phyloP scores from a whole-genome alignment of 2,113 vertebrate species.

The Paradoxurus hermaphroditus region DNA sequence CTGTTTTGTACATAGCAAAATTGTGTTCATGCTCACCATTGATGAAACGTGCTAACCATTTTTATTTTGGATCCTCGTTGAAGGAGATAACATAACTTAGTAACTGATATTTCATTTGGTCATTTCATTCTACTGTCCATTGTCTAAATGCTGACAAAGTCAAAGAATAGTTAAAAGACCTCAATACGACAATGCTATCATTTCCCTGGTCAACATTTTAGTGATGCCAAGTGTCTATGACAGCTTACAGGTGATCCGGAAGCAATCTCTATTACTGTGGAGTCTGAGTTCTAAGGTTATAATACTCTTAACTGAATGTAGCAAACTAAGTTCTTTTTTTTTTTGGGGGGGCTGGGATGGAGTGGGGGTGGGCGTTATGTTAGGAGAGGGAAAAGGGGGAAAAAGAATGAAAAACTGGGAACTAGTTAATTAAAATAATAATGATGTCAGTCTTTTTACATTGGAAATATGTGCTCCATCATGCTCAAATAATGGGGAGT shows the following conservation, averaged over 20 bases:
- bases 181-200: background rate
- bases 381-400: background rate
- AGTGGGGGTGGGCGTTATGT: background rate
- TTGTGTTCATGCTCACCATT: background rate
- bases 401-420: conserved; percentile 31
- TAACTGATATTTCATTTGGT: background rate
- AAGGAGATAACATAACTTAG: background rate
- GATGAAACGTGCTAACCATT: background rate
- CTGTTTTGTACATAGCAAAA: background rate
- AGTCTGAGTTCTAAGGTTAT: background rate
- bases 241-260: background rate
- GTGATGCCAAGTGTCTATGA: background rate
- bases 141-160: background rate
- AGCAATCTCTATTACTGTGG: background rate
- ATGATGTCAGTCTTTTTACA: conserved; percentile 77
- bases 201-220: background rate
- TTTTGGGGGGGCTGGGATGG: background rate
- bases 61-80: background rate
- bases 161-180: background rate
- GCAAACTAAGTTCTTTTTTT: background rate
- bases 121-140: background rate
- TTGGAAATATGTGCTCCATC: conserved; percentile 71
- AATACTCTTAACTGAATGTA: background rate
- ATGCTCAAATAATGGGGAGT: conserved; percentile 62
- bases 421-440: conserved; percentile 64